These are phyloP conservation scores for Drosophila atripex DNA, from an alignment of 2,888 invertebrate species.

Conservation along the genomic window DNA sequence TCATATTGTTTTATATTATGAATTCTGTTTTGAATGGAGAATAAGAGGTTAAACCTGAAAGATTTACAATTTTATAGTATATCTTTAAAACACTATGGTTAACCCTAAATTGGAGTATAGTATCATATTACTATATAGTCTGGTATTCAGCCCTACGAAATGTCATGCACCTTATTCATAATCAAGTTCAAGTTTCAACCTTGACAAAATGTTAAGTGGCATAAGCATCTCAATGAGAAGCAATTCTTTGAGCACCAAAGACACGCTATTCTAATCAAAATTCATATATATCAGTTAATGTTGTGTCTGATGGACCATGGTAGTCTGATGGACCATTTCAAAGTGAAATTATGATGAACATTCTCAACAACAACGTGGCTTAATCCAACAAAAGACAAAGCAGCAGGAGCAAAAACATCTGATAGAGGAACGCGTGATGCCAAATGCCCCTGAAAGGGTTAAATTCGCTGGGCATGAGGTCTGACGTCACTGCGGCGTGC, in stretches of 20 bases:
- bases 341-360: neutral
- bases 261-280: neutral
- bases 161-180: neutral
- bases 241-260: neutral
- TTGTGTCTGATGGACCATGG: too few species aligned
- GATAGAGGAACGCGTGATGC: constrained; percentile 5
- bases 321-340: too few species aligned
- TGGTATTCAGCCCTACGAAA: too few species aligned
- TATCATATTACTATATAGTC: too few species aligned
- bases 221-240: neutral
- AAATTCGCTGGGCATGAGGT: constrained; percentile 14
- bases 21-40: constrained; percentile 13
- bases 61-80: neutral
- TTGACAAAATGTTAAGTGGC: neutral
- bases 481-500: constrained; percentile 40
- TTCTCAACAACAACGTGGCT: neutral
- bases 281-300: neutral
- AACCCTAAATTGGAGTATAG: too few species aligned
- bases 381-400: neutral
- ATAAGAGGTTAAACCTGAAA: constrained; percentile 11
- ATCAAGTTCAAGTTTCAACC: neutral
- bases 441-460: constrained; percentile 34
- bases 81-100: neutral
- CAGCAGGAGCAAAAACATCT: constrained; percentile 6
- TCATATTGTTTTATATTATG: constrained; percentile 9